Conservation (phyloP, 2,888 invertebrate genomes). For the Ypsolopha sequella region DNA sequence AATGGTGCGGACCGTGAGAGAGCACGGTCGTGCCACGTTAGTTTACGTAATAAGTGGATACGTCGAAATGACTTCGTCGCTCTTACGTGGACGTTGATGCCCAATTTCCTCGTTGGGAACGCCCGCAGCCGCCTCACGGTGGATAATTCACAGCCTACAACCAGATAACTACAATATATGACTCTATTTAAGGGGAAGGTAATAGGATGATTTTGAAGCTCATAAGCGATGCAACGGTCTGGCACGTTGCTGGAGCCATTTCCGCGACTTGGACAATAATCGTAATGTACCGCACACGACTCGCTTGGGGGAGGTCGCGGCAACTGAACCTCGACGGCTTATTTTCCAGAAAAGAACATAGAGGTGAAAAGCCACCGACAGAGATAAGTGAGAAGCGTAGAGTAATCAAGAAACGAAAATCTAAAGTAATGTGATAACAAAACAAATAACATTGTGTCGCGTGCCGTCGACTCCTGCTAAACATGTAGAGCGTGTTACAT, state of each 20-base stretch:
- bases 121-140: constrained; percentile 15
- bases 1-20: constrained; percentile 58
- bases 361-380: constrained; percentile 20
- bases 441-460: constrained; percentile 39
- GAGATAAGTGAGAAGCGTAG: constrained; percentile 8
- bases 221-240: constrained; percentile 1
- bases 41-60: constrained; percentile 56
- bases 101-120: constrained; percentile 31
- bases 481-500: constrained; percentile 39
- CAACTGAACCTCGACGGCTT: constrained; percentile 28
- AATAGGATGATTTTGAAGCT: neutral
- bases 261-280: constrained; percentile 28
- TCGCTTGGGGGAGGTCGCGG: constrained; percentile 26
- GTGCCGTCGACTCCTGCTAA: constrained; percentile 21
- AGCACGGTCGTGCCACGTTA: constrained; percentile 53
- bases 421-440: constrained; percentile 23
- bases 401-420: constrained; percentile 13
- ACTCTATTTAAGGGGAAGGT: constrained; percentile 3
- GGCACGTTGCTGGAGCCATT: constrained; percentile 15
- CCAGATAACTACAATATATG: constrained; percentile 8
- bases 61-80: constrained; percentile 35
- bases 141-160: constrained; percentile 17
- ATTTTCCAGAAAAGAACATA: constrained; percentile 21
- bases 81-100: constrained; percentile 21
- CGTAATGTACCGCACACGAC: constrained; percentile 35